phyloP scores from a whole-genome alignment of 35 echinoderm and acorn worm genomes.

The Ophiothrix spiculata region DNA sequence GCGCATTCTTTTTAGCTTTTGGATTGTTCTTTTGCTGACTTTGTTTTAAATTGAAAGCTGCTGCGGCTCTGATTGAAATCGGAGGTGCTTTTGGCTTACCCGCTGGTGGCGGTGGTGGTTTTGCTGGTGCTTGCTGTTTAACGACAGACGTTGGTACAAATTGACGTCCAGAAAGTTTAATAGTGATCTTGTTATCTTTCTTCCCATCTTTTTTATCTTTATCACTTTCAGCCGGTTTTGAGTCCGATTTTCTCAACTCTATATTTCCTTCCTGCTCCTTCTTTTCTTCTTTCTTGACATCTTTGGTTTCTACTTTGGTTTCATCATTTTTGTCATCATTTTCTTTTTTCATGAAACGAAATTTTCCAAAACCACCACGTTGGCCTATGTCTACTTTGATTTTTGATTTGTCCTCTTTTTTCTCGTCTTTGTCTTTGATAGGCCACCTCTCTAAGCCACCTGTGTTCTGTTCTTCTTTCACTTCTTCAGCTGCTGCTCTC shows the following conservation, averaged over 20 bases:
- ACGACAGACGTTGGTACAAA: neutral
- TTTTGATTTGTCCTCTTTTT: neutral
- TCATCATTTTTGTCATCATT: neutral
- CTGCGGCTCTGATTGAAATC: neutral
- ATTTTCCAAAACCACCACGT: conserved; percentile 10
- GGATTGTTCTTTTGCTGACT: neutral
- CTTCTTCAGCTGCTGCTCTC: neutral
- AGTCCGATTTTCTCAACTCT: neutral
- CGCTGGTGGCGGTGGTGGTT: neutral
- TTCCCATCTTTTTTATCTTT: neutral
- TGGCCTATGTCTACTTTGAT: neutral
- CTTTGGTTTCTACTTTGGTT: neutral
- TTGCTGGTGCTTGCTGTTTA: neutral
- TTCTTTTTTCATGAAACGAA: neutral
- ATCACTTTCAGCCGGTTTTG: neutral
- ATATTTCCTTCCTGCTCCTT: neutral
- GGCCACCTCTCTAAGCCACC: too few relatives aligned
- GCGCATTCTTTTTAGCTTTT: neutral
- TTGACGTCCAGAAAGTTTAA: neutral
- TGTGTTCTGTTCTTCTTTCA: neutral
- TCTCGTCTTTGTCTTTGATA: neutral
- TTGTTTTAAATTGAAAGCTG: neutral
- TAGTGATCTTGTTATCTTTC: neutral
- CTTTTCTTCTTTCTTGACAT: neutral
- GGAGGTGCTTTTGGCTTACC: too few relatives aligned